Percentiles rank a stretch among this genome's conserved stretches.
These are phyloP conservation scores for Malurus melanocephalus DNA, from an alignment of 2,113 vertebrate genomes.

Conservation along the genomic window DNA sequence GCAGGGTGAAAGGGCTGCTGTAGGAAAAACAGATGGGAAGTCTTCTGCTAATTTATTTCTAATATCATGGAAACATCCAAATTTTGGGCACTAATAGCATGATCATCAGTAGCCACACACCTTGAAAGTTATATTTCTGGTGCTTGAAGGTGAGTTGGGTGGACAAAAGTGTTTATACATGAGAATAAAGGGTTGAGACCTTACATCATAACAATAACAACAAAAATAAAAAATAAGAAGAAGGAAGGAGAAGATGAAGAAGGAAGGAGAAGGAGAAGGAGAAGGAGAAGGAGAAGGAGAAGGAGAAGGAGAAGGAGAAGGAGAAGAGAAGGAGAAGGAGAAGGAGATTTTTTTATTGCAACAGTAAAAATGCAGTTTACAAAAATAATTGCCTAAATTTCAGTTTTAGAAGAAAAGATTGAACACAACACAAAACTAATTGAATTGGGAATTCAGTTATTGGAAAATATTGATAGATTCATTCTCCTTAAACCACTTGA, in stretches of 20 bases:
- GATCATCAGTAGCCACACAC: not conserved
- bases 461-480: not conserved
- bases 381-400: not conserved
- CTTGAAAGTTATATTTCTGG: not conserved
- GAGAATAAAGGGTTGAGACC: not conserved
- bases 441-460: not conserved
- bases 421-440: not conserved
- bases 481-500: not conserved
- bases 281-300: accelerated
- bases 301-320: too few species aligned
- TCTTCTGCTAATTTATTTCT: not conserved
- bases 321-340: too few species aligned
- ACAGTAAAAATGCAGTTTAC: not conserved
- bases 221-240: not conserved
- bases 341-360: not conserved
- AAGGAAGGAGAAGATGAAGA: not conserved
- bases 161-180: not conserved
- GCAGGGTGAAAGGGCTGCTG: accelerated
- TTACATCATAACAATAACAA: not conserved
- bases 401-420: not conserved
- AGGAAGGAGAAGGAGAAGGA: too few species aligned
- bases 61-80: not conserved
- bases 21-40: not conserved
- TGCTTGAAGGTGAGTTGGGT: not conserved
- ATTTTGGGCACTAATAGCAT: not conserved